Conservation (phyloP, 2,888 invertebrate genomes). For the Helobdella robusta region DNA sequence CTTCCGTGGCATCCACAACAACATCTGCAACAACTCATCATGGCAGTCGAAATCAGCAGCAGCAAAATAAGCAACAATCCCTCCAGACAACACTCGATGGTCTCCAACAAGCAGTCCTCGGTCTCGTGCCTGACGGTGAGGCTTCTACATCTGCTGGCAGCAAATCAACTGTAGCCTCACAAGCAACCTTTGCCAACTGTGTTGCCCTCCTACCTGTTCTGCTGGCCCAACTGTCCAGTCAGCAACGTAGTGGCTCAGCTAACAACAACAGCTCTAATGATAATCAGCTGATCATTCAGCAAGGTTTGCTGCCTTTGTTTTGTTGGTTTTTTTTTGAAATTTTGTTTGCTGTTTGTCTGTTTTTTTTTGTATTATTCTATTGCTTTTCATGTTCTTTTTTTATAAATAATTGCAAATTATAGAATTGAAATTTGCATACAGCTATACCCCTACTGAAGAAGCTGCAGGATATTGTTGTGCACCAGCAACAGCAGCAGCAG, state of each 20-base stretch:
- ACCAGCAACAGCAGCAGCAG: slow-evolving; percentile 35
- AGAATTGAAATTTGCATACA: slow-evolving; percentile 13
- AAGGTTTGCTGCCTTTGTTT: slow-evolving; percentile 24
- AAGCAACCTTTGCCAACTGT: slow-evolving; percentile 19
- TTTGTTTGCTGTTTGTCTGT: neutral
- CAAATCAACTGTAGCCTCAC: neutral
- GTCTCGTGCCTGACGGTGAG: slow-evolving; percentile 8
- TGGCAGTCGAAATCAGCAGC: neutral
- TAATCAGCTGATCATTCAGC: slow-evolving; percentile 29
- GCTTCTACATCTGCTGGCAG: neutral
- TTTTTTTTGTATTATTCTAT: neutral
- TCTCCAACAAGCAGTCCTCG: slow-evolving; percentile 25
- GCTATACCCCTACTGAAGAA: slow-evolving; percentile 35
- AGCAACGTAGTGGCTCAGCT: slow-evolving; percentile 1
- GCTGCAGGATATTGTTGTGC: slow-evolving; percentile 34
- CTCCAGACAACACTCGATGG: slow-evolving; percentile 25
- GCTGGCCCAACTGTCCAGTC: slow-evolving; percentile 24
- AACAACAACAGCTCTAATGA: slow-evolving; percentile 21
- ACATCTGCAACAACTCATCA: too few species aligned
- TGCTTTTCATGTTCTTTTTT: neutral
- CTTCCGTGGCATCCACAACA: neutral
- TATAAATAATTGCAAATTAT: neutral
- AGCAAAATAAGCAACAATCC: slow-evolving; percentile 6
- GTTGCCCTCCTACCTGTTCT: slow-evolving; percentile 28
- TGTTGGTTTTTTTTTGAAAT: neutral